These are phyloP conservation scores for Meda fulgida DNA, from an alignment of 2,797 vertebrate species.

Conservation along the genomic window DNA sequence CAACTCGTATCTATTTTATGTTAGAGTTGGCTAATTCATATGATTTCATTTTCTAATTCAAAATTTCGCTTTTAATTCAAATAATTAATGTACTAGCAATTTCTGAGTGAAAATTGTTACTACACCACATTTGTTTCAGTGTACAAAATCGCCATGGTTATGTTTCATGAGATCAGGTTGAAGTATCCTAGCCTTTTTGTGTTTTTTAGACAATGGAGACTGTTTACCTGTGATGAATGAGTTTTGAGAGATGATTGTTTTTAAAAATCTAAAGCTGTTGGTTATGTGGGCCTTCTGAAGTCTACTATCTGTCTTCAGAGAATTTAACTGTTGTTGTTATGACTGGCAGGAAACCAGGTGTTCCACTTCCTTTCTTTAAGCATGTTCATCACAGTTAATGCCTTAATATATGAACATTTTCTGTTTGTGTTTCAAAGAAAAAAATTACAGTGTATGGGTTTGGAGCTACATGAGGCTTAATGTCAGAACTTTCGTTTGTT, in stretches of 20 bases:
- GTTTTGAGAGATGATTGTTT: background rate
- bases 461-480: background rate
- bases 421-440: background rate
- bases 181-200: background rate
- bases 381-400: background rate
- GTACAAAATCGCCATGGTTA: background rate
- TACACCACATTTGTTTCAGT: background rate
- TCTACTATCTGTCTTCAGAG: background rate
- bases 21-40: too few species aligned
- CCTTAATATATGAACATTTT: background rate
- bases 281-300: background rate
- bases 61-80: background rate
- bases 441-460: background rate
- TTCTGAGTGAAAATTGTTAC: background rate
- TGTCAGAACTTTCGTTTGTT: background rate
- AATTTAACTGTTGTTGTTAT: background rate
- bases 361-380: background rate
- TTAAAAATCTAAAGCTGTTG: background rate
- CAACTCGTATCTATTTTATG: too few species aligned
- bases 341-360: conserved; percentile 2
- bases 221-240: background rate
- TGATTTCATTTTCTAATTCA: background rate
- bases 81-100: background rate
- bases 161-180: background rate
- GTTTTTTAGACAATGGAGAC: background rate